Conservation (phyloP, 1,140 invertebrate species). For the Conus betulinus region DNA sequence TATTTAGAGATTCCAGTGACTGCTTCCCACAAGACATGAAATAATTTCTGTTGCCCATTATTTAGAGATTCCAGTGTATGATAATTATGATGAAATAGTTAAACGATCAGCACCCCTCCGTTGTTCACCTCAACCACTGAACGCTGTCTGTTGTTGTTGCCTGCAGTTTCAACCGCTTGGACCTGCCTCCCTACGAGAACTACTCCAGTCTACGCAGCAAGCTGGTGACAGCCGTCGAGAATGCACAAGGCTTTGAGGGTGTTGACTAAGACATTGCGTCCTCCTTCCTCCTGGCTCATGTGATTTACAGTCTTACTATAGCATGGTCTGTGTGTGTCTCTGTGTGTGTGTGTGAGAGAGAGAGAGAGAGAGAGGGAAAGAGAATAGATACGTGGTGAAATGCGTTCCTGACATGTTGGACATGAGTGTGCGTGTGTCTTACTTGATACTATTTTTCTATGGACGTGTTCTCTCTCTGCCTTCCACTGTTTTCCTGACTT, state of each 20-base stretch:
- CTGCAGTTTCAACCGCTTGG: constrained; percentile 95
- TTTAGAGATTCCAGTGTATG: too few species aligned
- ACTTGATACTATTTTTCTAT: background rate
- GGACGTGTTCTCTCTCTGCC: background rate
- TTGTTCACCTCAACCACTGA: too few species aligned
- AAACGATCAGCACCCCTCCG: too few species aligned
- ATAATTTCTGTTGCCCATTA: too few species aligned
- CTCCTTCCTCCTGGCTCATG: background rate
- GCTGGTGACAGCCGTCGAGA: constrained; percentile 97
- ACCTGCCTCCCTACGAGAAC: constrained; percentile 96
- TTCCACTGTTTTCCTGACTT: background rate
- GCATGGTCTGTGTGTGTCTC: background rate
- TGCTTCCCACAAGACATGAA: too few species aligned
- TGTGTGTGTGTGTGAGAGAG: constrained; percentile 26
- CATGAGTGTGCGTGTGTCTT: constrained; percentile 25
- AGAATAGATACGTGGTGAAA: background rate
- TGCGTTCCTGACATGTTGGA: background rate
- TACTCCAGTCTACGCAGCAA: constrained; percentile 97
- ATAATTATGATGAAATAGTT: too few species aligned
- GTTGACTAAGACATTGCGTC: constrained; percentile 86
- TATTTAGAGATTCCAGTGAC: too few species aligned
- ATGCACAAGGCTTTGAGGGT: constrained; percentile 95
- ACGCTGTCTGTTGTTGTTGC: too few species aligned
- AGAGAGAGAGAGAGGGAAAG: constrained; percentile 8
- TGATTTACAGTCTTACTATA: background rate